Percentiles rank a stretch among this genome's conserved stretches.
Conservation (phyloP, 2,888 invertebrate genomes). For the Taphrorychus bicolor region DNA sequence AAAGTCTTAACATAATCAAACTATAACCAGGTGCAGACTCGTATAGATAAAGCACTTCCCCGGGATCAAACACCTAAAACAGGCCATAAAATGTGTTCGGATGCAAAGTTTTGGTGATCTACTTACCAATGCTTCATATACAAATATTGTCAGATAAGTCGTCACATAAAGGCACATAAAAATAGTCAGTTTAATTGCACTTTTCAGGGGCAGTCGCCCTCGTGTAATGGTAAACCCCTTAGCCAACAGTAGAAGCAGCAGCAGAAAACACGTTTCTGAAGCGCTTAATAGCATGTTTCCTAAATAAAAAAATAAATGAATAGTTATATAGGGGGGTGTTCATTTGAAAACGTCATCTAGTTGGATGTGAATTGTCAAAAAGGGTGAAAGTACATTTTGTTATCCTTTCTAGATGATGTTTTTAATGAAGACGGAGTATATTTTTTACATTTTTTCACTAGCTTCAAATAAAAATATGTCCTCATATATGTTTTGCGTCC, state of each 20-base stretch:
- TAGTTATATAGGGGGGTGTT: too few relatives aligned
- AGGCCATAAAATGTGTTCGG: background rate
- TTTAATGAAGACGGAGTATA: too few relatives aligned
- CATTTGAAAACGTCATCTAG: too few relatives aligned
- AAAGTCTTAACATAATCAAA: slow-evolving; percentile 74
- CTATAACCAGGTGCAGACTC: slow-evolving; percentile 91
- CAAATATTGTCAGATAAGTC: slow-evolving; percentile 76
- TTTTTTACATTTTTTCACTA: too few relatives aligned
- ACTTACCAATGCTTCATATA: slow-evolving; percentile 79
- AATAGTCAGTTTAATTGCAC: slow-evolving; percentile 77
- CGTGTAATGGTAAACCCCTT: slow-evolving; percentile 93
- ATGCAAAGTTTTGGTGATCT: background rate
- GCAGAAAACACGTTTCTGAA: slow-evolving; percentile 77
- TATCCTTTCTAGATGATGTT: too few relatives aligned
- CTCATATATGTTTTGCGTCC: too few relatives aligned
- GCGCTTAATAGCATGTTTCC: slow-evolving; percentile 68
- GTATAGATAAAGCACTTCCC: slow-evolving; percentile 86
- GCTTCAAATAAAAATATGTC: too few relatives aligned
- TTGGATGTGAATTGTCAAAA: too few relatives aligned
- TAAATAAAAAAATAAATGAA: too few relatives aligned
- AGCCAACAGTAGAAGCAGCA: slow-evolving; percentile 81
- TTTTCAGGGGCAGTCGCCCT: slow-evolving; percentile 75
- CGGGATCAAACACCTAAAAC: slow-evolving; percentile 78
- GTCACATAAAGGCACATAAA: slow-evolving; percentile 81
- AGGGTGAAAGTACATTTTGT: too few relatives aligned